A percentile compares a stretch with the other conserved stretches of the same genome.
phyloP scores from a whole-genome alignment of 23 tunicate species.

The Aplidium turbinatum region DNA sequence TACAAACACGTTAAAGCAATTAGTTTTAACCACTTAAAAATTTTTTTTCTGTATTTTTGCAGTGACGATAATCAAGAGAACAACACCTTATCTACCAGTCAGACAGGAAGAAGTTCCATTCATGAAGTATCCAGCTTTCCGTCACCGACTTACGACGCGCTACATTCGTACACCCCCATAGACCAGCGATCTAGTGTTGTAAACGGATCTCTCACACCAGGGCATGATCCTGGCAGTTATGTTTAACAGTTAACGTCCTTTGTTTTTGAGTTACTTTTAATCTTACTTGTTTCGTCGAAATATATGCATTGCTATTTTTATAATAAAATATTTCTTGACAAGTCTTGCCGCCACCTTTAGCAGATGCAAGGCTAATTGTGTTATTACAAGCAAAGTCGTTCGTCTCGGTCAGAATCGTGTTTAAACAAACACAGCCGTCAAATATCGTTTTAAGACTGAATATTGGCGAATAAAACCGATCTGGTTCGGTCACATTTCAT shows the following conservation, averaged over 20 bases:
- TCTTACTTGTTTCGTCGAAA: background rate
- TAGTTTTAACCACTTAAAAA: too few species aligned
- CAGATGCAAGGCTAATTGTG: background rate
- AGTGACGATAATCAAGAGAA: conserved; percentile 11
- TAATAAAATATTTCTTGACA: conserved; percentile 14
- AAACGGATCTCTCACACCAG: background rate
- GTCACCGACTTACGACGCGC: conserved; percentile 28
- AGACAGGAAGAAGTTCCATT: conserved; percentile 17
- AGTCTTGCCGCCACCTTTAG: background rate
- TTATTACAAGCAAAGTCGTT: background rate
- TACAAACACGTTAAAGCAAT: too few species aligned
- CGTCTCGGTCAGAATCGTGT: background rate
- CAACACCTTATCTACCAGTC: conserved; percentile 48
- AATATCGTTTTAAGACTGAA: background rate
- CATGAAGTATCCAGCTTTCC: background rate
- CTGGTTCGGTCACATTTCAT: too few species aligned
- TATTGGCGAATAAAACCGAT: background rate
- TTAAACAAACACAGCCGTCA: background rate
- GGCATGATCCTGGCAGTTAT: conserved; percentile 47
- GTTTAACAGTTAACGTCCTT: conserved; percentile 24
- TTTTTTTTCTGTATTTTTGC: background rate
- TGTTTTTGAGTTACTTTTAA: conserved; percentile 5
- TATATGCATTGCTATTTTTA: conserved; percentile 35
- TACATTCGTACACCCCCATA: conserved; percentile 10
- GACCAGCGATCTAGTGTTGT: background rate